phyloP scores from a whole-genome alignment of 2,797 vertebrate genomes.

The Taenioides sp. region DNA sequence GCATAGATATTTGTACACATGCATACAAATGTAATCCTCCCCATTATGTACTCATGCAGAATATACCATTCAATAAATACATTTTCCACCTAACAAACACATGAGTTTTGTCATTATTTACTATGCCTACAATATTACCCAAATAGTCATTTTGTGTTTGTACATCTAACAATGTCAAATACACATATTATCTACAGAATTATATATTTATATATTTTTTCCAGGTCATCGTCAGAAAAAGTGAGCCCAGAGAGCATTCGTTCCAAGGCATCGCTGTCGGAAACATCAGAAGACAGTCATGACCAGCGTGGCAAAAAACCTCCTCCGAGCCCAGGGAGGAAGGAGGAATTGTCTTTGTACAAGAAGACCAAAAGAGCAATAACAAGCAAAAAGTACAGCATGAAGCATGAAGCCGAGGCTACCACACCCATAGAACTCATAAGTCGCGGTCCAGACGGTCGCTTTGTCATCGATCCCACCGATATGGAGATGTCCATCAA shows the following conservation, averaged over 20 bases:
- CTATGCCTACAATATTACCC: neutral
- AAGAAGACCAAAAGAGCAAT: slow-evolving; percentile 99
- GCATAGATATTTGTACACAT: neutral
- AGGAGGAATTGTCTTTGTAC: slow-evolving; percentile 92
- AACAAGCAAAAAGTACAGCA: slow-evolving; percentile 95
- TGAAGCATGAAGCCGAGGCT: slow-evolving; percentile 86
- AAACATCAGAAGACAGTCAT: slow-evolving; percentile 92
- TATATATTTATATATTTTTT: slow-evolving; percentile 18
- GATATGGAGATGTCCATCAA: slow-evolving; percentile 87
- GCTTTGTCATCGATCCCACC: slow-evolving; percentile 85
- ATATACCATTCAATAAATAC: neutral
- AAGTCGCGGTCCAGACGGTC: slow-evolving; percentile 91
- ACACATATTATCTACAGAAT: neutral
- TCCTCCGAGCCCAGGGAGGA: slow-evolving; percentile 88
- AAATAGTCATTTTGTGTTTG: neutral
- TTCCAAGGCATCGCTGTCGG: slow-evolving; percentile 87
- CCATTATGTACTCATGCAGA: neutral
- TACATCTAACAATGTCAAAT: neutral
- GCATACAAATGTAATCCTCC: neutral
- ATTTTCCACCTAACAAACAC: neutral
- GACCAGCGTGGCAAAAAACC: slow-evolving; percentile 85
- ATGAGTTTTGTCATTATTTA: slow-evolving; percentile 5
- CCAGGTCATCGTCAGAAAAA: slow-evolving; percentile 94
- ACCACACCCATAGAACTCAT: slow-evolving; percentile 90
- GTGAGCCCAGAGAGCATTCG: slow-evolving; percentile 92